These are phyloP conservation scores for Paraplagusia blochii DNA, from an alignment of 2,113 vertebrate species.

Conservation along the genomic window DNA sequence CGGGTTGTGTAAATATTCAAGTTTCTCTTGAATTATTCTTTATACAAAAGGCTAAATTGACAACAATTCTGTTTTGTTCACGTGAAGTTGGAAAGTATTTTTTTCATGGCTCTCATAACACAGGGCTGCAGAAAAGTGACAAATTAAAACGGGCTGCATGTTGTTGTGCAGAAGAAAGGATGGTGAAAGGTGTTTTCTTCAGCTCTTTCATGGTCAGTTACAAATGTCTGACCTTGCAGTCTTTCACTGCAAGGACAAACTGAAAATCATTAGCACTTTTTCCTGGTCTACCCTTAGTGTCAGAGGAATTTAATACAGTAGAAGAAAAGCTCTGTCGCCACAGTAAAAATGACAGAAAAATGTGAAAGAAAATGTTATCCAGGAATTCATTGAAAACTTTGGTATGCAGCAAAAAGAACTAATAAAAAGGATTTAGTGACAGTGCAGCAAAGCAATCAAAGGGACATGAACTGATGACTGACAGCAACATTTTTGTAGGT, in stretches of 20 bases:
- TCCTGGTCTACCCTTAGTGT: conserved; percentile 2
- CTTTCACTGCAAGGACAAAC: conserved; percentile 15
- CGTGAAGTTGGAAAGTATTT: not conserved
- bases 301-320: conserved; percentile 9
- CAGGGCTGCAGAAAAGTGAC: not conserved
- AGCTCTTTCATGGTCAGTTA: conserved; percentile 13
- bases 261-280: conserved; percentile 16
- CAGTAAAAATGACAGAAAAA: not conserved
- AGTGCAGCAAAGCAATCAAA: conserved; percentile 15
- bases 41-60: conserved; percentile 2
- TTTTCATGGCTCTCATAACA: conserved; percentile 15
- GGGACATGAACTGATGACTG: conserved; percentile 19
- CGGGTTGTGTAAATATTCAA: too few relatives aligned
- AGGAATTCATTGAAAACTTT: conserved; percentile 24
- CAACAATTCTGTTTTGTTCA: not conserved
- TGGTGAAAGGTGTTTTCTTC: conserved; percentile 13
- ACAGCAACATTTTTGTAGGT: conserved; percentile 7
- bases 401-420: conserved; percentile 4
- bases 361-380: conserved; percentile 22
- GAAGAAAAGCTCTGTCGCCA: conserved; percentile 5
- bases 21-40: too few relatives aligned
- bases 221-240: conserved; percentile 17
- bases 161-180: conserved; percentile 5
- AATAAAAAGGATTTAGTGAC: not conserved
- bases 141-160: not conserved